phyloP scores from a whole-genome alignment of 2,888 invertebrate genomes.

The Drosophila austrosaltans region DNA sequence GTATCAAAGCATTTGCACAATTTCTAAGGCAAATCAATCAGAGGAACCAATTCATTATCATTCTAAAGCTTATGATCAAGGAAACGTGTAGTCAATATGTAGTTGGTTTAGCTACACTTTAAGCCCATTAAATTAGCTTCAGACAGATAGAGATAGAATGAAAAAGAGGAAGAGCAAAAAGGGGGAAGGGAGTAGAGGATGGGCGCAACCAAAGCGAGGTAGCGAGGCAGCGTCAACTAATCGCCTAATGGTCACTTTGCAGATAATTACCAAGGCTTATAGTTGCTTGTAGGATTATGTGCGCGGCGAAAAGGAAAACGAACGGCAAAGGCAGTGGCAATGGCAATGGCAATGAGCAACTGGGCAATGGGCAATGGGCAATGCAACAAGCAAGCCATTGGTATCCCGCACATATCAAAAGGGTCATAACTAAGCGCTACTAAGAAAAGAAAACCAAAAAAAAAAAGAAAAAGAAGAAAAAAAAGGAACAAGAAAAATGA shows the following conservation, averaged over 20 bases:
- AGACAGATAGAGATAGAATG: conserved; percentile 8
- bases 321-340: conserved; percentile 12
- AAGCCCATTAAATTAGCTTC: conserved; percentile 39
- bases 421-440: conserved; percentile 56
- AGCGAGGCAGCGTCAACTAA: conserved; percentile 67
- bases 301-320: conserved; percentile 56
- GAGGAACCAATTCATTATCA: conserved; percentile 1
- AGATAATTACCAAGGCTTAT: conserved; percentile 81
- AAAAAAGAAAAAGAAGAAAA: background rate
- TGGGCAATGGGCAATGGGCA: conserved; percentile 23
- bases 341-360: background rate
- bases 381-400: conserved; percentile 65
- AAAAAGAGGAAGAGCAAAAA: conserved; percentile 15
- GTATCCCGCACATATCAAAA: conserved; percentile 53
- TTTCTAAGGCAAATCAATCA: background rate
- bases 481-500: background rate
- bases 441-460: conserved; percentile 1
- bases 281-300: conserved; percentile 75
- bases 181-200: conserved; percentile 19
- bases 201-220: conserved; percentile 28
- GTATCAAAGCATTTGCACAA: background rate
- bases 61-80: conserved; percentile 8
- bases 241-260: conserved; percentile 82
- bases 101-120: conserved; percentile 20
- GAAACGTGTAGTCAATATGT: conserved; percentile 9